Evolutionary conservation across 2,888 invertebrate species (phyloP).

Genomic region (Cybosia mesomella): DNA sequence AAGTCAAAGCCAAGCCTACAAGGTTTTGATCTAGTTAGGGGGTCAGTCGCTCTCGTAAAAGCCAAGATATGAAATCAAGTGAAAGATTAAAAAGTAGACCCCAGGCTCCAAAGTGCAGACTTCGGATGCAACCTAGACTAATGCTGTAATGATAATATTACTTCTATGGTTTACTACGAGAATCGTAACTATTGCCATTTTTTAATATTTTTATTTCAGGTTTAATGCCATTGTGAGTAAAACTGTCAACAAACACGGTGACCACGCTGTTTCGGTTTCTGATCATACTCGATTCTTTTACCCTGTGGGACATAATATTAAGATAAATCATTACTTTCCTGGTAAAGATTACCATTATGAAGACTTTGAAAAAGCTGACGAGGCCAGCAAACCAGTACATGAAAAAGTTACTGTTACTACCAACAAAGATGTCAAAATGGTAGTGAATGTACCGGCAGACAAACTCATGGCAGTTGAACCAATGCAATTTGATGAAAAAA

Average conservation of each 20-base stretch:
- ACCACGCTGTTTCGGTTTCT: conserved; percentile 71
- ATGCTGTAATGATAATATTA: too few relatives aligned
- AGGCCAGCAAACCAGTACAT: conserved; percentile 58
- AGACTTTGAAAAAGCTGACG: conserved; percentile 38
- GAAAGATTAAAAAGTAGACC: too few relatives aligned
- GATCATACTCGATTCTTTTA: conserved; percentile 74
- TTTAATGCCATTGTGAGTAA: conserved; percentile 88
- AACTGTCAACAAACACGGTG: conserved; percentile 74
- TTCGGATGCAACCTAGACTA: neutral
- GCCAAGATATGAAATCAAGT: too few relatives aligned
- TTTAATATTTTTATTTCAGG: conserved; percentile 59
- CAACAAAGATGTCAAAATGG: conserved; percentile 45
- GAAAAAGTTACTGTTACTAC: conserved; percentile 45
- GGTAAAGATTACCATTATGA: conserved; percentile 62
- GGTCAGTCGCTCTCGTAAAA: too few relatives aligned
- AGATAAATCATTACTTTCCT: conserved; percentile 79
- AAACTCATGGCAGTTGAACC: conserved; percentile 55
- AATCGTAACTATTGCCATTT: neutral
- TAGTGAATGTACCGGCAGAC: conserved; percentile 47
- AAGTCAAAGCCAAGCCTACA: too few relatives aligned
- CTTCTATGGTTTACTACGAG: too few relatives aligned
- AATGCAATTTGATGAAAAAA: conserved; percentile 37
- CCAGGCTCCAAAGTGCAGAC: neutral
- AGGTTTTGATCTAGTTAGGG: too few relatives aligned
- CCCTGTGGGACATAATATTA: conserved; percentile 71